Evolutionary conservation across 2,113 vertebrate genomes (phyloP).

Genomic region (Xenopus tropicalis): UCB_Xtro_10.0 CM004450.2:137772001-137772500

Average conservation of each 20-base stretch:
- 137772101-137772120: no score
- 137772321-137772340: background rate
- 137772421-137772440: background rate
- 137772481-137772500: background rate
- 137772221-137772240: background rate
- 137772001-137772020: no score
- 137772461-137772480: background rate
- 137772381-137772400: background rate
- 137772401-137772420: background rate
- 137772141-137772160: no score
- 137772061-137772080: no score
- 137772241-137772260: background rate
- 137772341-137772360: constrained; percentile 11
- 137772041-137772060: no score
- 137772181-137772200: no score
- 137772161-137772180: no score
- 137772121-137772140: no score
- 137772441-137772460: background rate
- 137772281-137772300: background rate
- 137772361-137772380: background rate
- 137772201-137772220: no score
- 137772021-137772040: no score
- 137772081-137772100: no score
- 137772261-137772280: constrained; percentile 4
- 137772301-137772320: background rate